These are phyloP conservation scores for Drosophila teissieri DNA, from an alignment of 1,140 invertebrate species.

Conservation along the genomic window DNA sequence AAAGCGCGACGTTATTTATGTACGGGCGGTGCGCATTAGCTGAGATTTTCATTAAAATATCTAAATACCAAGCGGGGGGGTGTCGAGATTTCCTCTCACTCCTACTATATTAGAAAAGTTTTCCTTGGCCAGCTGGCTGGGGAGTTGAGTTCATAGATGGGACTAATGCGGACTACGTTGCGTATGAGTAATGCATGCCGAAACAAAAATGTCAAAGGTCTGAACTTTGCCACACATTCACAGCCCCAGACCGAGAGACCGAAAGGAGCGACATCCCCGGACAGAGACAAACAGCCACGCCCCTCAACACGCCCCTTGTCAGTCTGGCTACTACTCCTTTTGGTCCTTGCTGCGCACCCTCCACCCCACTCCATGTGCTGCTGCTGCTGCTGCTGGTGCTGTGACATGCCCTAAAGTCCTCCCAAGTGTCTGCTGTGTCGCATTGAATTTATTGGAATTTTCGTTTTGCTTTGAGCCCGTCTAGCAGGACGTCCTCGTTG, in stretches of 20 bases:
- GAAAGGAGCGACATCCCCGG: constrained; percentile 33
- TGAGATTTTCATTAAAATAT: constrained; percentile 78
- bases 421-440: constrained; percentile 81
- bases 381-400: constrained; percentile 52
- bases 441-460: constrained; percentile 83
- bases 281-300: constrained; percentile 66
- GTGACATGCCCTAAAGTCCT: constrained; percentile 78
- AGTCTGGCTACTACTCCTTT: constrained; percentile 21
- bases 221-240: constrained; percentile 75
- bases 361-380: constrained; percentile 2
- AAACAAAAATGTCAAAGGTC: constrained; percentile 77
- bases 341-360: not conserved
- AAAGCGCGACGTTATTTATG: constrained; percentile 63
- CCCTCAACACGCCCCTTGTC: constrained; percentile 10
- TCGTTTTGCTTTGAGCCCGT: constrained; percentile 63
- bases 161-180: constrained; percentile 40
- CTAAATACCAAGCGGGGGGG: constrained; percentile 40
- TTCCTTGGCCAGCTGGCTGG: constrained; percentile 22
- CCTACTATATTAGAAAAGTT: constrained; percentile 61
- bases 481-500: constrained; percentile 41
- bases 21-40: constrained; percentile 68
- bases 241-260: constrained; percentile 2
- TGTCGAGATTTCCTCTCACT: not conserved
- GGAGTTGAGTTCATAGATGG: constrained; percentile 63
- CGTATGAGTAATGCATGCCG: constrained; percentile 79